Percentiles rank a stretch among this genome's conserved stretches.
phyloP scores from a whole-genome alignment of 2,797 vertebrate genomes.

The Allochrocebus solatus region DNA sequence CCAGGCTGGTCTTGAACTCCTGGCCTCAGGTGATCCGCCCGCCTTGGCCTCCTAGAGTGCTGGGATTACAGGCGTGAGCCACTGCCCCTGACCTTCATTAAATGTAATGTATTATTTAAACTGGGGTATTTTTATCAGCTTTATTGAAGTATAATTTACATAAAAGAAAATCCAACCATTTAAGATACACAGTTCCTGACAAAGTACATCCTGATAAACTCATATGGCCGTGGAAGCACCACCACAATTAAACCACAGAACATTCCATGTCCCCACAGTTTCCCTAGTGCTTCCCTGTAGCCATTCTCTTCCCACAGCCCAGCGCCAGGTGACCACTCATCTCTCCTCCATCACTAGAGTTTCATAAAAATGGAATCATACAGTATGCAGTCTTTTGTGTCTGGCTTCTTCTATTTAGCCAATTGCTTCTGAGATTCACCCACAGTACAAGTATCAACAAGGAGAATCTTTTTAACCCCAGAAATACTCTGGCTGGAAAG shows the following conservation, averaged over 20 bases:
- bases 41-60: too few relatives aligned
- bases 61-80: too few relatives aligned
- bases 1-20: too few relatives aligned
- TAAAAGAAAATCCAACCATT: conserved; percentile 21
- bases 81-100: background rate
- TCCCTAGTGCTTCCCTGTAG: background rate
- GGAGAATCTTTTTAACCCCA: background rate
- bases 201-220: background rate
- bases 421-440: background rate
- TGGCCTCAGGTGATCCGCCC: too few relatives aligned
- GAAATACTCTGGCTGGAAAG: background rate
- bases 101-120: background rate
- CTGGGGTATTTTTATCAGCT: background rate
- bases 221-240: background rate
- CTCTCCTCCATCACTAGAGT: background rate
- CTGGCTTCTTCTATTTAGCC: background rate
- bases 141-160: background rate
- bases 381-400: background rate
- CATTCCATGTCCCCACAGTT: background rate
- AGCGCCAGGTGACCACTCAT: background rate
- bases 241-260: background rate
- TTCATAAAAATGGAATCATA: background rate
- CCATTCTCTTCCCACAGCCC: background rate
- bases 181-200: background rate
- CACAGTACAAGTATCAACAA: background rate